A percentile compares a stretch with the other conserved stretches of the same genome.
phyloP scores from a whole-genome alignment of 2,888 invertebrate genomes.

The Operophtera brumata region DNA sequence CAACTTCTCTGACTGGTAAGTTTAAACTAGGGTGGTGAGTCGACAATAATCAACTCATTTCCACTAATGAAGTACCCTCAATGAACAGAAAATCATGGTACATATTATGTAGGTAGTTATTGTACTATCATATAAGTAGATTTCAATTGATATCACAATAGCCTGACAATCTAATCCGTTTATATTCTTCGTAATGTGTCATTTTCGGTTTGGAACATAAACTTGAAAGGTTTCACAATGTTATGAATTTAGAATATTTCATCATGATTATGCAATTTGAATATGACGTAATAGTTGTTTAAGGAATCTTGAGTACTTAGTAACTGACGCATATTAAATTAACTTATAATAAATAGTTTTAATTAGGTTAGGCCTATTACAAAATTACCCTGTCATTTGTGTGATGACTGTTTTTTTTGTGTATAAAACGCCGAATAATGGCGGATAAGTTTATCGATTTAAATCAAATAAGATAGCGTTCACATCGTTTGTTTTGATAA shows the following conservation, averaged over 20 bases:
- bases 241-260: background rate
- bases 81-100: too few relatives aligned
- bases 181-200: background rate
- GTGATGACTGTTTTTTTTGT: background rate
- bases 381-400: too few relatives aligned
- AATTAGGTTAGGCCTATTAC: too few relatives aligned
- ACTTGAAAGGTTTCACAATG: background rate
- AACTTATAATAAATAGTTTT: too few relatives aligned
- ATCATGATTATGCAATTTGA: conserved; percentile 2
- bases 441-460: conserved; percentile 18
- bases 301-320: conserved; percentile 1
- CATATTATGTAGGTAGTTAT: too few relatives aligned
- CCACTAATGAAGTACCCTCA: too few relatives aligned
- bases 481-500: conserved; percentile 28
- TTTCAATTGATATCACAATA: background rate
- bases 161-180: background rate
- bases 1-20: too few relatives aligned
- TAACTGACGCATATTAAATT: too few relatives aligned
- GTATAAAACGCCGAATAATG: background rate
- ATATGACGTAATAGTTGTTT: background rate
- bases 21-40: too few relatives aligned
- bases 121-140: background rate
- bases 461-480: conserved; percentile 33
- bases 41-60: too few relatives aligned
- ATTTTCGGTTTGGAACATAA: background rate